Evolutionary conservation across 2,113 vertebrate genomes (phyloP), one percentile per base, ranked within the genome.

Genomic region (Cygnus atratus): DNA sequence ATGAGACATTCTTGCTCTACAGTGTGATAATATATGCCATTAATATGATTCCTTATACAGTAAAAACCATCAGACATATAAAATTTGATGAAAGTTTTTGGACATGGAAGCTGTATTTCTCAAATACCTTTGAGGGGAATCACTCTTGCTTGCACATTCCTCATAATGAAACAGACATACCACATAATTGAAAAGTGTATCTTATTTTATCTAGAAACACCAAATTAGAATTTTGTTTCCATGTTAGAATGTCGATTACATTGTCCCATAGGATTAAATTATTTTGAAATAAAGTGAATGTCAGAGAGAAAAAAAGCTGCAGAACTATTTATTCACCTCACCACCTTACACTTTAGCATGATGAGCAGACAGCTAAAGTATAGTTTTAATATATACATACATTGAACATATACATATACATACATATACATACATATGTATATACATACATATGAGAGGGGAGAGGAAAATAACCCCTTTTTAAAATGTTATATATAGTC

Each of bases 371-470:
- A 83, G 12, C 4, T 83, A 39, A 10, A 88, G 50, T 4, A 10
- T 31, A 59, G 0, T 58, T 87, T 74, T 13, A 50, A 35, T 39
- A 29, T 33, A 35, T 9, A 66, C 3, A 33, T 31, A 10, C 1
- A 24, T 16, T 68, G 11, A 2, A 86, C 80, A 83, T 63, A 33
- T n/a, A n/a, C n/a, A n/a, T n/a, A n/a, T n/a, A n/a, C n/a, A n/a
- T n/a, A n/a, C n/a, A n/a, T n/a, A n/a, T n/a, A n/a, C n/a, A n/a
- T n/a, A n/a, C n/a, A n/a, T n/a, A n/a, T n/a, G n/a, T n/a, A n/a
- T n/a, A n/a, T n/a, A n/a, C n/a, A n/a, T n/a, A n/a, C n/a, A n/a
- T 18, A 16, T 29, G 21, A 2, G 5, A 35, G 16, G 1, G 17
- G 9, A 54, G 20, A 44, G 4, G n/a, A 59, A 74, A n/a, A 46